Evolutionary conservation across 1,140 invertebrate genomes (phyloP).

Genomic region (Heterodera schachtii): DNA sequence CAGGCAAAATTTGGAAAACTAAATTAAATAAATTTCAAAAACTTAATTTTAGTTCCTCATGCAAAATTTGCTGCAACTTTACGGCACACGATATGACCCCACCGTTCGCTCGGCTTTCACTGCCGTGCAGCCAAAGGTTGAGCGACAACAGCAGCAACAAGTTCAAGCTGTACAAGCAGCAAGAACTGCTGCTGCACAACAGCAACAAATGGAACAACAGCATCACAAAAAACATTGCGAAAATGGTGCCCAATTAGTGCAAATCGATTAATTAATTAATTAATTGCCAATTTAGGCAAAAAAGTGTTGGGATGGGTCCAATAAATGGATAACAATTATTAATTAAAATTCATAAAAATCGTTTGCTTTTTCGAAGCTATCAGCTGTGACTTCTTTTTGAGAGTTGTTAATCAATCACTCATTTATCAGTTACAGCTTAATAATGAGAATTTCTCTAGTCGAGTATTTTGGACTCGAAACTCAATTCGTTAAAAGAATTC

Average conservation of each 20-base stretch:
- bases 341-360: no score
- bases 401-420: no score
- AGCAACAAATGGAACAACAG: conserved; percentile 2
- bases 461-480: no score
- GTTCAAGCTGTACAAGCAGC: not conserved
- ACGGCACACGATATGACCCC: not conserved
- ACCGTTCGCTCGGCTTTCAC: not conserved
- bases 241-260: not conserved
- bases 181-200: not conserved
- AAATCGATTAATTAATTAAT: not conserved
- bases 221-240: not conserved
- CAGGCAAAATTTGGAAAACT: not conserved
- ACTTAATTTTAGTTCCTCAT: not conserved
- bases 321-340: no score
- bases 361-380: no score
- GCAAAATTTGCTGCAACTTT: not conserved
- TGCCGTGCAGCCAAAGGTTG: not conserved
- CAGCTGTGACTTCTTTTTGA: no score
- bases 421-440: no score
- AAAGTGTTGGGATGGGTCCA: no score
- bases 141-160: not conserved
- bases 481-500: no score
- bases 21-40: not conserved
- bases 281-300: no score
- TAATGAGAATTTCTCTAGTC: no score